Conservation (phyloP, 2,888 invertebrate genomes). For the Anoplius nigerrimus region DNA sequence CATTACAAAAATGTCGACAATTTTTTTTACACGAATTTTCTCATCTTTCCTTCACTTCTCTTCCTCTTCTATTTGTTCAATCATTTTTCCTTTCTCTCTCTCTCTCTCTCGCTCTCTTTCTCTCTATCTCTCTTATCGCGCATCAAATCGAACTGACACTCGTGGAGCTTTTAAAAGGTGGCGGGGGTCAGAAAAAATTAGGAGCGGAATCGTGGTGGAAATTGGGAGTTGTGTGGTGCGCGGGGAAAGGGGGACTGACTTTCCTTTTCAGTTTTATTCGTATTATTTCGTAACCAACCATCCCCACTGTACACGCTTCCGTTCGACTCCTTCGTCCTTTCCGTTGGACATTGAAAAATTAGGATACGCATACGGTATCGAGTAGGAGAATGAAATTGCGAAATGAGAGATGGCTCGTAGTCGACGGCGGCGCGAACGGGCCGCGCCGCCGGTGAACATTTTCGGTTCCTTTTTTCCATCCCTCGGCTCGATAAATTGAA, state of each 20-base stretch:
- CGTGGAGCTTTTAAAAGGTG: constrained; percentile 42
- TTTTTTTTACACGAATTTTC: not conserved
- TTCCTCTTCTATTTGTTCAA: constrained; percentile 15
- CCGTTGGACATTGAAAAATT: constrained; percentile 60
- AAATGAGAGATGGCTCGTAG: constrained; percentile 12
- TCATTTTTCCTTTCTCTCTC: not conserved
- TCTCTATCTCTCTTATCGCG: not conserved
- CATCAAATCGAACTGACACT: constrained; percentile 27
- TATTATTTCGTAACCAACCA: constrained; percentile 58
- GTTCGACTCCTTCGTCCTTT: constrained; percentile 49
- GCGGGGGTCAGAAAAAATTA: constrained; percentile 41
- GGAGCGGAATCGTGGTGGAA: constrained; percentile 11
- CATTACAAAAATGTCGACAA: constrained; percentile 1
- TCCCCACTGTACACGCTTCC: constrained; percentile 60
- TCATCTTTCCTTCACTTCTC: not conserved
- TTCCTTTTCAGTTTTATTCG: constrained; percentile 57
- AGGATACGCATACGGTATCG: constrained; percentile 50
- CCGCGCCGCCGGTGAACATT: constrained; percentile 6
- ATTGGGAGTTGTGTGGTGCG: not conserved
- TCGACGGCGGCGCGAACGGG: not conserved
- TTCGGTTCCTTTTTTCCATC: constrained; percentile 39
- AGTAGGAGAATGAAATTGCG: constrained; percentile 35
- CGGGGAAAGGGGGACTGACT: constrained; percentile 26
- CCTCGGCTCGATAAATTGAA: constrained; percentile 51
- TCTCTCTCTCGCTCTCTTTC: not conserved